phyloP scores from a whole-genome alignment of 2,888 invertebrate genomes.

The Lithophane socia region DNA sequence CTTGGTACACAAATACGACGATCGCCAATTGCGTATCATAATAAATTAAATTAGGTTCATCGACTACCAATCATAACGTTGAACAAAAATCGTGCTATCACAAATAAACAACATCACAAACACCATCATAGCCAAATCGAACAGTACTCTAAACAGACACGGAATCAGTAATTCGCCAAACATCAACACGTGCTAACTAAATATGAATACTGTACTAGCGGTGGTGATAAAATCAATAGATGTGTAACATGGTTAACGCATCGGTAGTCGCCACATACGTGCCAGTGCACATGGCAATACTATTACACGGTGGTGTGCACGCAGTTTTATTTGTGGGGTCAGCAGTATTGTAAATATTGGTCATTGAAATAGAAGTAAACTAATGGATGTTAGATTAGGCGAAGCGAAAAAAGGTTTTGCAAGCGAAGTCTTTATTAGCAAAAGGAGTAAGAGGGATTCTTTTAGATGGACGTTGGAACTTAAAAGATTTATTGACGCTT shows the following conservation, averaged over 20 bases:
- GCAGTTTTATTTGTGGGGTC: slow-evolving; percentile 12
- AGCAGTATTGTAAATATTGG: slow-evolving; percentile 8
- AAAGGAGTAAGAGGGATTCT: not conserved
- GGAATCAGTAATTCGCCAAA: slow-evolving; percentile 29
- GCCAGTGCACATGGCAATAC: slow-evolving; percentile 33
- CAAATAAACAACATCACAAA: not conserved
- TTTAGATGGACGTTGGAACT: not conserved
- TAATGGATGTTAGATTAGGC: not conserved
- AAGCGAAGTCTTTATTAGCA: not conserved
- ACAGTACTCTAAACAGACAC: slow-evolving; percentile 6
- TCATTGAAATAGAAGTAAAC: not conserved
- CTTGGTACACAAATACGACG: slow-evolving; percentile 30
- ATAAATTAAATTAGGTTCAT: slow-evolving; percentile 21
- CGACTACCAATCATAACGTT: too few relatives aligned
- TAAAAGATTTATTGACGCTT: not conserved
- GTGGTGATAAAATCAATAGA: slow-evolving; percentile 46
- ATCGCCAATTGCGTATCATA: slow-evolving; percentile 26
- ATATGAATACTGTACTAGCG: slow-evolving; percentile 12
- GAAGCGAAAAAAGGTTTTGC: too few relatives aligned
- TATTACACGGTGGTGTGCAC: slow-evolving; percentile 15
- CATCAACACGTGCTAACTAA: slow-evolving; percentile 4
- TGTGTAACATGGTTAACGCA: slow-evolving; percentile 37
- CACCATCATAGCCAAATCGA: not conserved
- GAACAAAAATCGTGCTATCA: not conserved
- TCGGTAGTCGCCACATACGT: slow-evolving; percentile 27